Evolutionary conservation across 1,140 invertebrate genomes (phyloP).

Genomic region (Caenorhabditis tropicalis): DNA sequence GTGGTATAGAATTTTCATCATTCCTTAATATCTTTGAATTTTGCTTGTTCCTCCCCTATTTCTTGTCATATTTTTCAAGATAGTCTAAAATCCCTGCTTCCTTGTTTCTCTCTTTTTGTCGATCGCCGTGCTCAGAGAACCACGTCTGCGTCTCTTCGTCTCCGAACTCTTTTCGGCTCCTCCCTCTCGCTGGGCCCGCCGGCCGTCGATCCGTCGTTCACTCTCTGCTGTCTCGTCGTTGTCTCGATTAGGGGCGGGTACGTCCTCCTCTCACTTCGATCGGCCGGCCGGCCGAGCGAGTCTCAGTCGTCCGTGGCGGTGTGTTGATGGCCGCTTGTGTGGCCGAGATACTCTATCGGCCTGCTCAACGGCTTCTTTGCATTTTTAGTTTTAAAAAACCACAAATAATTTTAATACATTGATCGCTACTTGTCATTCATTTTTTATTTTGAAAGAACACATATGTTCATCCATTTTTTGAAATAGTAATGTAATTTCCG

Average conservation of each 20-base stretch:
- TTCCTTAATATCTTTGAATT: not conserved
- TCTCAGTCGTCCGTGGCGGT: conserved; percentile 26
- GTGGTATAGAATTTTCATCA: too few relatives aligned
- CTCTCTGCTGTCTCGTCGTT: conserved; percentile 21
- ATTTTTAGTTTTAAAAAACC: not conserved
- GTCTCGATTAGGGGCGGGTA: conserved; percentile 40
- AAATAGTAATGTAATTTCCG: too few relatives aligned
- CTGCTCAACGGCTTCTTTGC: not conserved
- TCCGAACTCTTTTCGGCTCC: not conserved
- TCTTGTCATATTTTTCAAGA: not conserved
- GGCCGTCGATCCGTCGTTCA: conserved; percentile 21
- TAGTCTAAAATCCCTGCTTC: not conserved
- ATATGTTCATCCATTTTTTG: too few relatives aligned
- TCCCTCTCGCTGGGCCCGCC: not conserved
- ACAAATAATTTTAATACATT: not conserved
- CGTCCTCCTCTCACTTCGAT: conserved; percentile 39
- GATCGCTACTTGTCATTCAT: too few relatives aligned
- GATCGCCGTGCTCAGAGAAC: conserved; percentile 13
- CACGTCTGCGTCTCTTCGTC: conserved; percentile 28
- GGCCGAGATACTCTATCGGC: conserved; percentile 22
- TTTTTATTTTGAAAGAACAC: too few relatives aligned
- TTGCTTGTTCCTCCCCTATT: not conserved
- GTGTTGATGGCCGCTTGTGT: conserved; percentile 31
- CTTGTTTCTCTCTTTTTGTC: not conserved
- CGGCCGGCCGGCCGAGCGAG: conserved; percentile 31